phyloP scores from a whole-genome alignment of 2,888 invertebrate species.

The Athrips mouffetella region DNA sequence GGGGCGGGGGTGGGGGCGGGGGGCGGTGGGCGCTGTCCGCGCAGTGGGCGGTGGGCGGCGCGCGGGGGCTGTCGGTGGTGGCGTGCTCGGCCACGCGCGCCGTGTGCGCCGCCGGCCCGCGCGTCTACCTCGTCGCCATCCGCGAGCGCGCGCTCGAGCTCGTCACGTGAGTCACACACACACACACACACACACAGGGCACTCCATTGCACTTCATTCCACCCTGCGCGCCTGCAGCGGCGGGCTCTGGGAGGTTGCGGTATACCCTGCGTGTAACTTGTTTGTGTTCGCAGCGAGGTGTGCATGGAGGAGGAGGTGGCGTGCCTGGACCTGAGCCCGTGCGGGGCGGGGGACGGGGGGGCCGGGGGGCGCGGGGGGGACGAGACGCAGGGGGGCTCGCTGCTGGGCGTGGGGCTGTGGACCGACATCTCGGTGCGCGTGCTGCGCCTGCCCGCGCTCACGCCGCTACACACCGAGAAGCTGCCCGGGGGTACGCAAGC shows the following conservation, averaged over 20 bases:
- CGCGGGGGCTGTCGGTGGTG: slow-evolving; percentile 91
- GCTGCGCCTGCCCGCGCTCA: slow-evolving; percentile 87
- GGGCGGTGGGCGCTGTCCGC: slow-evolving; percentile 55
- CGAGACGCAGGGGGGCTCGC: slow-evolving; percentile 84
- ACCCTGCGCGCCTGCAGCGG: not conserved
- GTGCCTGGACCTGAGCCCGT: slow-evolving; percentile 94
- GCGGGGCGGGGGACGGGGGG: slow-evolving; percentile 66
- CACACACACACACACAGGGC: not conserved
- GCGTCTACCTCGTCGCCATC: slow-evolving; percentile 53
- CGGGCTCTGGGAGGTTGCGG: not conserved
- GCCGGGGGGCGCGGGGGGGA: slow-evolving; percentile 79
- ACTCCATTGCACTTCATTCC: not conserved
- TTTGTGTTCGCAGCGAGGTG: slow-evolving; percentile 69
- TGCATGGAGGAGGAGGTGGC: slow-evolving; percentile 96
- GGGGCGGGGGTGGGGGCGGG: slow-evolving; percentile 70
- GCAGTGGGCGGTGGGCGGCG: slow-evolving; percentile 74
- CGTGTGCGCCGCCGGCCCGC: slow-evolving; percentile 78
- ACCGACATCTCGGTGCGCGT: slow-evolving; percentile 96
- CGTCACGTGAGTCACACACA: slow-evolving; percentile 32
- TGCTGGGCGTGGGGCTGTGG: slow-evolving; percentile 97
- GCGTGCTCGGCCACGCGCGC: slow-evolving; percentile 93
- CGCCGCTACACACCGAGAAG: slow-evolving; percentile 90
- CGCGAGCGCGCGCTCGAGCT: slow-evolving; percentile 32
- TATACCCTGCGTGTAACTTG: not conserved
- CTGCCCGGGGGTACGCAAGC: no score